Base-by-base conservation (phyloP, 2,113 vertebrate genomes). In the Calyptommatus sinebrachiatus region DNA sequence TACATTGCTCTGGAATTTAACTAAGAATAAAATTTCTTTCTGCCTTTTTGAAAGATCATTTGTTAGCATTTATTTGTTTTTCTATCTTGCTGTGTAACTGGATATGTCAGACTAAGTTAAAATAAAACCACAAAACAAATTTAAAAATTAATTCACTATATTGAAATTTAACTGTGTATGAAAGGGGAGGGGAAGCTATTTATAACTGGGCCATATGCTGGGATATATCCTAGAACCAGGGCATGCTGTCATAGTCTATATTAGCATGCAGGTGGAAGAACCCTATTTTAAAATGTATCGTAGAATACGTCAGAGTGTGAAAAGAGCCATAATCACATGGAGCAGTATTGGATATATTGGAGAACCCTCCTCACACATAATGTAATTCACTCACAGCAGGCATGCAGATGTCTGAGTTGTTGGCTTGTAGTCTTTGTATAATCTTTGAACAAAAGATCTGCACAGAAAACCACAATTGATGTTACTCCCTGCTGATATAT, bases 1-100 rank as follows among this genome's bases (percentile, higher is more conserved):
- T 69, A n/a, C 73, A 79, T 81, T 88, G 18, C 28, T 7, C n/a
- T 60, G 2, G 20, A 2, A 8, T 21, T 82, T 72, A 65, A 86
- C 2, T 7, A 72, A 81, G 9, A 79, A 69, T 78, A 10, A 10
- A 61, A 8, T 77, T 82, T 67, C 80, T 31, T 46, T 60, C 50
- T 18, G 80, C 9, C 75, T 67, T 71, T 77, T 65, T 48, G 78
- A 46, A 35, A 74, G 18, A 78, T 61, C 11, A 22, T 9, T 68
- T 75, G 18, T 24, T 57, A 18, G 14, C 18, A 57, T 57, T 16
- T 57, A 57, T 57, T 57, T 57, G 53, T 57, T 18, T 57, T 57
- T 57, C 48, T 14, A 18, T 57, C 53, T 26, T 22, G 7, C 22
- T 26, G 8, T 9, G 4, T 26, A 26, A 2, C 22, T 22, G 24